These are phyloP conservation scores for Aramus guarauna DNA, from an alignment of 2,113 vertebrate species.

Conservation along the genomic window DNA sequence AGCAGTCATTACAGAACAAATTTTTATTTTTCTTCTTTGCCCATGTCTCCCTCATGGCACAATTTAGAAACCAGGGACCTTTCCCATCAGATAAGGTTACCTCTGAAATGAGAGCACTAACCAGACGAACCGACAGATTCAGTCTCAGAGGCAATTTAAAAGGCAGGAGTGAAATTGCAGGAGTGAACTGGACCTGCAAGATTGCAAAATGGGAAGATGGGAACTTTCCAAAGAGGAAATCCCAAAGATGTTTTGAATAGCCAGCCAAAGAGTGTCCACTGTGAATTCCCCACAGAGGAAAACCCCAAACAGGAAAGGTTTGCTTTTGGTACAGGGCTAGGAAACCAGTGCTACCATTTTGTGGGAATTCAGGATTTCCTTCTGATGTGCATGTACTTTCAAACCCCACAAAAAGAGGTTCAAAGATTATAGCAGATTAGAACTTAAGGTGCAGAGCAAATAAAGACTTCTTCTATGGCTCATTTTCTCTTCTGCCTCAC, in stretches of 20 bases:
- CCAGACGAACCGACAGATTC: background rate
- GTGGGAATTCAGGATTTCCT: background rate
- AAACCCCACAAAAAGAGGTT: background rate
- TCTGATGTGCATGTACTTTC: background rate
- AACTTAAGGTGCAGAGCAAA: background rate
- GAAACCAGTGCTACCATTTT: background rate
- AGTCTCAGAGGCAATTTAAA: constrained; percentile 8
- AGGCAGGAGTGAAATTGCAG: background rate
- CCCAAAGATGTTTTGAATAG: constrained; percentile 3
- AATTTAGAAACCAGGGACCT: background rate
- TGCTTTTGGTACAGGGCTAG: background rate
- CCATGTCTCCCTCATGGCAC: background rate
- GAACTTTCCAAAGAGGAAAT: constrained; percentile 50
- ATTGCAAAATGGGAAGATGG: background rate
- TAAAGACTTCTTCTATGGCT: background rate
- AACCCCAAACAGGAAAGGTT: background rate
- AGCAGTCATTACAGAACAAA: background rate
- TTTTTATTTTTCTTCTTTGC: background rate
- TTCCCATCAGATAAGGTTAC: constrained; percentile 29
- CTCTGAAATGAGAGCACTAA: constrained; percentile 8
- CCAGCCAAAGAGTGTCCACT: background rate
- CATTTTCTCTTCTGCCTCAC: background rate
- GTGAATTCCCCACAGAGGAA: background rate
- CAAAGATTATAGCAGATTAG: background rate
- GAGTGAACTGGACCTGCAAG: background rate